Base-by-base conservation (phyloP, 2,113 vertebrate species). In the Phaethon lepturus region DNA sequence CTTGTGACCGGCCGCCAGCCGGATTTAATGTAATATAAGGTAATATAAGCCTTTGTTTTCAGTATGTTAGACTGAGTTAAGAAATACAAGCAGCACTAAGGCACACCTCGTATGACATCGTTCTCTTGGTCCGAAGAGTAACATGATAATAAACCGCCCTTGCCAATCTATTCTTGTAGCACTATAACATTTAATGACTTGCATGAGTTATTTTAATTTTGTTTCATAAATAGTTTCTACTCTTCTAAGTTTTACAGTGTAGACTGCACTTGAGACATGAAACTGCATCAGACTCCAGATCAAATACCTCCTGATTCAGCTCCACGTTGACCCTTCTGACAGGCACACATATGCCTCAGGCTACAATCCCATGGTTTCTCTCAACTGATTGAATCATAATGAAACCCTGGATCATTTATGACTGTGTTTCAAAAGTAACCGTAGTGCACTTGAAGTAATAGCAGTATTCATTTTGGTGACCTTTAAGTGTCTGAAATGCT, bases 401-500 rank as follows among this genome's bases (percentile, higher is more conserved):
- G 79, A 97, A 92, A 96, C 28, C 55, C 75, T 63, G 68, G 16
- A 71, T 74, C 86, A 83, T 90, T 95, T 92, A 88, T 62, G 63
- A 66, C 79, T n/a, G 29, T 22, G 86, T 96, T 97, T 94, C 91
- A 91, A 92, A 91, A 83, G 78, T 44, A 90, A 95, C 58, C 2
- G 0, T 9, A 69, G 31, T 15, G 60, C 47, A 88, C 86, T 96
- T 94, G 92, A 66, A 95, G 94, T 74, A 92, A 93, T 26, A 90
- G 74, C 85, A 63, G 75, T 23, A 80, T 63, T 95, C 72, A 44
- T 94, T 93, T 86, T 53, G 5, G 47, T 76, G 88, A 93, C 90
- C 63, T 93, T 64, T 50, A 90, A 83, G 90, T 58, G 79, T 69
- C 86, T 92, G 79, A 83, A 93, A 88, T 74, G 62, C n/a, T 90